phyloP scores from a whole-genome alignment of 37 sponge, comb jelly and placozoan genomes.

The Oopsacas minuta region DNA sequence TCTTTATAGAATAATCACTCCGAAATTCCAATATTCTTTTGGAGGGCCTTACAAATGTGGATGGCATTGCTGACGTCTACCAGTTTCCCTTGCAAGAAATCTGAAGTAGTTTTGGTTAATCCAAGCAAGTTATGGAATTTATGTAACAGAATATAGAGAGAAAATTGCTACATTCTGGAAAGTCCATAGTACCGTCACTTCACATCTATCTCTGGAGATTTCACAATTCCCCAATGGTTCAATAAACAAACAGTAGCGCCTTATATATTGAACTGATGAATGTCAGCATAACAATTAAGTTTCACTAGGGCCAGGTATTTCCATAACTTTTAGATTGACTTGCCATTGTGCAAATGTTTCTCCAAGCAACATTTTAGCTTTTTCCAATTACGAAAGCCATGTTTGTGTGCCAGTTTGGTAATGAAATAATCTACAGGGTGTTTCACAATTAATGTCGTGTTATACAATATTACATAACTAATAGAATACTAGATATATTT shows the following conservation, averaged over 20 bases:
- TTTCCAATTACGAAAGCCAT: slow-evolving; percentile 28
- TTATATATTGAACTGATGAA: slow-evolving; percentile 24
- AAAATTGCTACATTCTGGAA: slow-evolving; percentile 21
- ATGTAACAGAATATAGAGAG: slow-evolving; percentile 22
- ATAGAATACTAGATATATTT: no score
- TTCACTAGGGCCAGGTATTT: slow-evolving; percentile 28
- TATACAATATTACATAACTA: no score
- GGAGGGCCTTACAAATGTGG: slow-evolving; percentile 17
- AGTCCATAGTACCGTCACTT: slow-evolving; percentile 27
- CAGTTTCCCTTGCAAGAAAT: slow-evolving; percentile 20
- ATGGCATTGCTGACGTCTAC: slow-evolving; percentile 22
- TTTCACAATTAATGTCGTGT: no score
- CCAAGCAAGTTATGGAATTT: slow-evolving; percentile 25
- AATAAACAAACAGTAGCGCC: slow-evolving; percentile 15
- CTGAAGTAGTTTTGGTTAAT: slow-evolving; percentile 27
- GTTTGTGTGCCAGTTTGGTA: not conserved
- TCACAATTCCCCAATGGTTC: slow-evolving; percentile 23
- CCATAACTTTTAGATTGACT: slow-evolving; percentile 24
- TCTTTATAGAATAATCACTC: not conserved
- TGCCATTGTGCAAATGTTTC: slow-evolving; percentile 25
- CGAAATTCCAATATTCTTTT: not conserved
- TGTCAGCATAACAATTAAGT: slow-evolving; percentile 24
- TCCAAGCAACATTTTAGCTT: slow-evolving; percentile 22
- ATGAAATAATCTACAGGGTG: not conserved
- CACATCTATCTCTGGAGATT: slow-evolving; percentile 19